phyloP scores from a whole-genome alignment of 2,113 vertebrate genomes.

The Alligator mississippiensis region DNA sequence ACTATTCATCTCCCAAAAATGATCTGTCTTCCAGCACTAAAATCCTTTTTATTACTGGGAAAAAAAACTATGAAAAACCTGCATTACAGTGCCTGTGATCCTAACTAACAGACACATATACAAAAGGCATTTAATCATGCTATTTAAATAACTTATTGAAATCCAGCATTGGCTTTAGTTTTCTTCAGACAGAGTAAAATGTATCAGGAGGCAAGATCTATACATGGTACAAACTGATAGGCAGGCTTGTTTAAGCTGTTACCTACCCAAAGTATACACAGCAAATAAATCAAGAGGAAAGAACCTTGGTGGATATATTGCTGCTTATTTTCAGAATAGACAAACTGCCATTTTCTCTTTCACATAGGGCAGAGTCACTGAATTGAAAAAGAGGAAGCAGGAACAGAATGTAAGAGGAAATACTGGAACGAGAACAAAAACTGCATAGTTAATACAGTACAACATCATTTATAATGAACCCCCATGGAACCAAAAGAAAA shows the following conservation, averaged over 20 bases:
- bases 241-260: background rate
- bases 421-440: background rate
- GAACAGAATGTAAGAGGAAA: background rate
- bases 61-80: background rate
- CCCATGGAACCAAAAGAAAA: no score
- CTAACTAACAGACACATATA: background rate
- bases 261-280: background rate
- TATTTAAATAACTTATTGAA: background rate
- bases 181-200: background rate
- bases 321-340: background rate
- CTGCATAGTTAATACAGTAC: background rate
- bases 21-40: background rate
- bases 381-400: background rate
- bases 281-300: background rate
- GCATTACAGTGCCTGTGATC: background rate
- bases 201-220: background rate
- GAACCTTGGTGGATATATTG: background rate
- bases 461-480: background rate
- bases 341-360: background rate
- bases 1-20: background rate
- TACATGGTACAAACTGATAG: background rate
- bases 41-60: background rate
- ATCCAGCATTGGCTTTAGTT: background rate
- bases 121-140: background rate
- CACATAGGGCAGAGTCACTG: background rate